These are phyloP conservation scores for Gymnocephalus cernua DNA, from an alignment of 2,113 vertebrate species.

Conservation along the genomic window DNA sequence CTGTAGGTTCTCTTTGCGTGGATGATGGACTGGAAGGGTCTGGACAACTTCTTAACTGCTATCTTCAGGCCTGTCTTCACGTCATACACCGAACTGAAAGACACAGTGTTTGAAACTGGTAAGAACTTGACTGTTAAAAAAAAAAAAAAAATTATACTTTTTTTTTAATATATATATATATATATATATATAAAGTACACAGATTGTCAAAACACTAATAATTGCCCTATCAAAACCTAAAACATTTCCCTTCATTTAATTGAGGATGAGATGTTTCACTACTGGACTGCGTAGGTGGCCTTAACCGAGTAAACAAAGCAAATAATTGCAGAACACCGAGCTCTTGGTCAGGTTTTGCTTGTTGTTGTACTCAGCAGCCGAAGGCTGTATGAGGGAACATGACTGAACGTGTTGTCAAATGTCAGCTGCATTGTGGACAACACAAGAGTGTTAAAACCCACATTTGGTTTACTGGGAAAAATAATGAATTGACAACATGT, in stretches of 20 bases:
- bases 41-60: slow-evolving; percentile 97
- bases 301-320: slow-evolving; percentile 45
- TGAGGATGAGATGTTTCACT: slow-evolving; percentile 21
- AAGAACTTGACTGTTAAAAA: neutral
- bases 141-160: too few relatives aligned
- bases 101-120: neutral
- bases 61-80: slow-evolving; percentile 87
- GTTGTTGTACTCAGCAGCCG: slow-evolving; percentile 36
- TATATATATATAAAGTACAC: too few relatives aligned
- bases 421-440: neutral
- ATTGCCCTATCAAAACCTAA: neutral
- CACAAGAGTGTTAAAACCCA: slow-evolving; percentile 1
- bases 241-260: slow-evolving; percentile 15
- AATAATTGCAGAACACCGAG: slow-evolving; percentile 45
- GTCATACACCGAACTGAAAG: slow-evolving; percentile 90
- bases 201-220: neutral
- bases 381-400: slow-evolving; percentile 19
- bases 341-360: slow-evolving; percentile 41
- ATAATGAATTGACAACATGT: neutral
- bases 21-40: slow-evolving; percentile 98
- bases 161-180: too few relatives aligned
- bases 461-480: neutral
- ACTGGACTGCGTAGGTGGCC: slow-evolving; percentile 27
- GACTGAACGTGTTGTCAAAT: slow-evolving; percentile 27
- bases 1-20: slow-evolving; percentile 97